phyloP scores from a whole-genome alignment of 1,140 invertebrate species.

The Sycobia sp. region DNA sequence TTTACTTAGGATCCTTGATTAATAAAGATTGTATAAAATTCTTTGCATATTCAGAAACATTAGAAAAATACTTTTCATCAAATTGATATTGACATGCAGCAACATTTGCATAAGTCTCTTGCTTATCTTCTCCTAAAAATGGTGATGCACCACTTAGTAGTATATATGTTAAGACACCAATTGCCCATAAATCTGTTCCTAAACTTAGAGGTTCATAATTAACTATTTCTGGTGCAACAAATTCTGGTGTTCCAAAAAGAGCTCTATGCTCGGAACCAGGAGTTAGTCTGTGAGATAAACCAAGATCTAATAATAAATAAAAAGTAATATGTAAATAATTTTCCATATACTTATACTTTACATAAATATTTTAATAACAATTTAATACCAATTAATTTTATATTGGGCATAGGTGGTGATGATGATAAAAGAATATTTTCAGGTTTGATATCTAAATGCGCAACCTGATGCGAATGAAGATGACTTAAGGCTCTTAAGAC shows the following conservation, averaged over 20 bases:
- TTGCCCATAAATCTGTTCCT: slow-evolving; percentile 73
- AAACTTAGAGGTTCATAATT: slow-evolving; percentile 73
- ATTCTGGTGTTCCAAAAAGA: slow-evolving; percentile 67
- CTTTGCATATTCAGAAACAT: slow-evolving; percentile 65
- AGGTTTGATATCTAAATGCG: slow-evolving; percentile 74
- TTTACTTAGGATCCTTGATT: slow-evolving; percentile 67
- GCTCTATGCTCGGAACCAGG: slow-evolving; percentile 63
- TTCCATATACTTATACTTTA: background rate
- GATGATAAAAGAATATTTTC: slow-evolving; percentile 71
- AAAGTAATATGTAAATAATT: no score
- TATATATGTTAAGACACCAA: slow-evolving; percentile 73
- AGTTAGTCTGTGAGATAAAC: slow-evolving; percentile 66
- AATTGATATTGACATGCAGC: slow-evolving; percentile 71
- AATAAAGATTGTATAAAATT: slow-evolving; percentile 68
- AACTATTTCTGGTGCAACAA: slow-evolving; percentile 72
- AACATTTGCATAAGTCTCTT: slow-evolving; percentile 71
- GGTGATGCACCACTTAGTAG: slow-evolving; percentile 71
- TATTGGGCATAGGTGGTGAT: slow-evolving; percentile 63
- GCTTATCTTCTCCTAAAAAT: slow-evolving; percentile 71
- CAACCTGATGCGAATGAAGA: slow-evolving; percentile 71
- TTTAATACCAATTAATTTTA: slow-evolving; percentile 62
- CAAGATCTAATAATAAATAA: slow-evolving; percentile 64
- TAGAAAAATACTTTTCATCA: slow-evolving; percentile 68
- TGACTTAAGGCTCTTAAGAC: slow-evolving; percentile 71
- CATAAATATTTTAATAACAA: background rate